phyloP scores from a whole-genome alignment of 2,888 invertebrate genomes.

The Hypena proboscidalis region DNA sequence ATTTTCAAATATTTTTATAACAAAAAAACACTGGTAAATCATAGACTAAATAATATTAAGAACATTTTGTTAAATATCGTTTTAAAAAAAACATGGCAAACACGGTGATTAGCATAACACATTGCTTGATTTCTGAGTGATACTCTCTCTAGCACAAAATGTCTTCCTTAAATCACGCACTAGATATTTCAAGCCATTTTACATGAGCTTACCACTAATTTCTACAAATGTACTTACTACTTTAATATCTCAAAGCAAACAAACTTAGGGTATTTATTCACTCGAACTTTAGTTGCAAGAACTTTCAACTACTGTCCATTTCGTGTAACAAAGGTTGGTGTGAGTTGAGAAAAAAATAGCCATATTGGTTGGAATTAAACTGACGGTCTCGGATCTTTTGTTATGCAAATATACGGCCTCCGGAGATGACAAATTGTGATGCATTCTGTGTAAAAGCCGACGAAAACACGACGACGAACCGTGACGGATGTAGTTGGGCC shows the following conservation, averaged over 20 bases:
- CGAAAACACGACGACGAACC: slow-evolving; percentile 14
- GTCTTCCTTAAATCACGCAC: slow-evolving; percentile 39
- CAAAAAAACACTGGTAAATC: too few species aligned
- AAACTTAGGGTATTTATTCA: slow-evolving; percentile 58
- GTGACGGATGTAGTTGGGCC: slow-evolving; percentile 29
- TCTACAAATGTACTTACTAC: slow-evolving; percentile 50
- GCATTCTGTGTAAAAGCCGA: slow-evolving; percentile 45
- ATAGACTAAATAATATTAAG: too few species aligned
- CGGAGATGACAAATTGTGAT: slow-evolving; percentile 60
- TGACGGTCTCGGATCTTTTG: slow-evolving; percentile 52
- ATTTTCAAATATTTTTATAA: too few species aligned
- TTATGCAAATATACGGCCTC: slow-evolving; percentile 60
- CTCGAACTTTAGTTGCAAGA: slow-evolving; percentile 49
- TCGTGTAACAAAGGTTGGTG: slow-evolving; percentile 58
- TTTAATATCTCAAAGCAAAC: slow-evolving; percentile 47
- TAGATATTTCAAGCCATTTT: slow-evolving; percentile 41
- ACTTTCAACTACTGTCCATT: slow-evolving; percentile 57
- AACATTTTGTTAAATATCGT: too few species aligned
- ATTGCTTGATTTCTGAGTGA: slow-evolving; percentile 39
- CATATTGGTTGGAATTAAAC: slow-evolving; percentile 53
- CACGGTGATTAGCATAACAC: slow-evolving; percentile 23
- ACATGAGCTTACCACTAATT: slow-evolving; percentile 47
- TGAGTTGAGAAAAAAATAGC: slow-evolving; percentile 55
- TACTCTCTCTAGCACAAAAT: slow-evolving; percentile 34
- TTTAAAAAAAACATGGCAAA: too few species aligned